Evolutionary conservation across 2,113 vertebrate species (phyloP).

Genomic region (Paradoxurus hermaphroditus): DNA sequence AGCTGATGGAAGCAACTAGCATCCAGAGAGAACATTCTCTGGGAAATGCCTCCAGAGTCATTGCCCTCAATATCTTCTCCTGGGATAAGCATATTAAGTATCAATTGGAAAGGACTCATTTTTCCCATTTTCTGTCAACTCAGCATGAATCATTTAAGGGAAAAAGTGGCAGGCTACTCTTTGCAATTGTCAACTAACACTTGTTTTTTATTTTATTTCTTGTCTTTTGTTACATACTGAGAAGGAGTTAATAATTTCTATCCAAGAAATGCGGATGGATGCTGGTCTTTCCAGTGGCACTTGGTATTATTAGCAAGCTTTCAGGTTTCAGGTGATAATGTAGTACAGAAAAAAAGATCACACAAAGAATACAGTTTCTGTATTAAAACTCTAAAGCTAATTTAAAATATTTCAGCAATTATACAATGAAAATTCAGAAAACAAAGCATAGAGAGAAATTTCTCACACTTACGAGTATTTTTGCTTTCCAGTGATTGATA

Average conservation of each 20-base stretch:
- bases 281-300: background rate
- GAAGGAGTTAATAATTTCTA: constrained; percentile 9
- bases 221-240: background rate
- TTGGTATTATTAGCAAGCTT: background rate
- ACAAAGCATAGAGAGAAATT: background rate
- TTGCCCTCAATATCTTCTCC: background rate
- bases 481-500: background rate
- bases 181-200: background rate
- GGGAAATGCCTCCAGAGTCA: background rate
- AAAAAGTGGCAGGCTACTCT: background rate
- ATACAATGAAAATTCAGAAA: background rate
- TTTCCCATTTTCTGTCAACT: background rate
- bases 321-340: background rate
- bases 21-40: background rate
- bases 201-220: background rate
- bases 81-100: background rate
- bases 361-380: background rate
- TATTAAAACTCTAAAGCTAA: background rate
- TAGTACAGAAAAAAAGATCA: background rate
- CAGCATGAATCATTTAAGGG: background rate
- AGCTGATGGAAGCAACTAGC: background rate
- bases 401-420: background rate
- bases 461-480: background rate
- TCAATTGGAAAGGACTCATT: background rate
- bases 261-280: background rate